phyloP scores from a whole-genome alignment of 2,888 invertebrate species.

The Erynnis tages region DNA sequence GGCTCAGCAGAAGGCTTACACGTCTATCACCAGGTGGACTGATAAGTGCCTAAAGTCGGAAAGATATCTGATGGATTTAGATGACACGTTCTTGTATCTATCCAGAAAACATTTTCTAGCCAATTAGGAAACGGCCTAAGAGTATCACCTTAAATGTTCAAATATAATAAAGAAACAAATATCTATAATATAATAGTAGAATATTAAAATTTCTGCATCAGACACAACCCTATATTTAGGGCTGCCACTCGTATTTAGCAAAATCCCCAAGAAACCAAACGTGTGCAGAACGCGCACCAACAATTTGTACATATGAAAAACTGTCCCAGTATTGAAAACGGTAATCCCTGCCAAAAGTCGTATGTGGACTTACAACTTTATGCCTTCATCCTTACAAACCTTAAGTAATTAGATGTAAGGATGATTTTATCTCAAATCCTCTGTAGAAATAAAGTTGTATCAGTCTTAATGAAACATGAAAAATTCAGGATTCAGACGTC shows the following conservation, averaged over 20 bases:
- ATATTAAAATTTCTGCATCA: no score
- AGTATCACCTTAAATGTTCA: no score
- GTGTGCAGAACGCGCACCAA: slow-evolving; percentile 4
- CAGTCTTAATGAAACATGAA: slow-evolving; percentile 44
- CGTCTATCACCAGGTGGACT: no score
- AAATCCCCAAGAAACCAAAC: slow-evolving; percentile 8
- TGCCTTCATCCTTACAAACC: neutral
- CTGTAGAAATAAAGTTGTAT: slow-evolving; percentile 20
- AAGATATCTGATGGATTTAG: no score
- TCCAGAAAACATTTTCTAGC: no score
- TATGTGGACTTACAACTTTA: slow-evolving; percentile 21
- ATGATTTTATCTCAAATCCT: neutral
- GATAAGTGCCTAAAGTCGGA: no score
- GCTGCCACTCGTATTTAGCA: neutral
- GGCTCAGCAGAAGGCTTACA: no score
- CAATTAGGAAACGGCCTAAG: no score
- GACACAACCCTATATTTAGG: neutral
- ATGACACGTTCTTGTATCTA: no score
- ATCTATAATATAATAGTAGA: no score
- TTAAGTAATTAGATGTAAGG: slow-evolving; percentile 2
- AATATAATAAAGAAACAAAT: no score
- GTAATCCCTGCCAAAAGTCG: slow-evolving; percentile 26
- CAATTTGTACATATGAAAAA: slow-evolving; percentile 22
- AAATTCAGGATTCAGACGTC: slow-evolving; percentile 40
- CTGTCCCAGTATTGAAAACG: slow-evolving; percentile 28